These are phyloP conservation scores for Myiotriccus ornatus DNA, from an alignment of 2,797 vertebrate species.

Conservation along the genomic window DNA sequence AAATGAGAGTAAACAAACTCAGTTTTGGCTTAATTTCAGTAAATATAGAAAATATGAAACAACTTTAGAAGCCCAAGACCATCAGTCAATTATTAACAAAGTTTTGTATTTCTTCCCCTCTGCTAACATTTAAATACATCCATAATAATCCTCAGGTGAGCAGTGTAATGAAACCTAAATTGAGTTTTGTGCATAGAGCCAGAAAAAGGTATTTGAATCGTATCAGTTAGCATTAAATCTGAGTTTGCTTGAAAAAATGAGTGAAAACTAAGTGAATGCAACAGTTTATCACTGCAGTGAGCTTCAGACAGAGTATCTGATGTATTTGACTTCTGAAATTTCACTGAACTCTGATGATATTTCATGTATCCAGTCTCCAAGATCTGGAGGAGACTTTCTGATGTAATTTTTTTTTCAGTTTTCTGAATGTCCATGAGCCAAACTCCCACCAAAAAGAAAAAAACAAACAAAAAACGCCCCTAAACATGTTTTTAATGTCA, in stretches of 20 bases:
- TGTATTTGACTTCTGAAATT: background rate
- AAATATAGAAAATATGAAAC: background rate
- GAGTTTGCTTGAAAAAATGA: background rate
- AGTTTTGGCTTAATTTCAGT: background rate
- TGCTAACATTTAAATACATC: background rate
- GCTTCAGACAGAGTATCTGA: background rate
- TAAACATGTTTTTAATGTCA: background rate
- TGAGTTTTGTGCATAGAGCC: background rate
- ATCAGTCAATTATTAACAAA: background rate
- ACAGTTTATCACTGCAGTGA: background rate
- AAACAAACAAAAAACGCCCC: too few relatives aligned
- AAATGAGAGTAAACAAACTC: background rate
- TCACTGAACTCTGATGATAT: background rate
- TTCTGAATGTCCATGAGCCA: background rate
- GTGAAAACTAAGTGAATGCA: background rate
- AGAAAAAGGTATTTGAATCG: background rate
- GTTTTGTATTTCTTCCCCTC: background rate
- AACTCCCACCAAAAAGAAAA: background rate
- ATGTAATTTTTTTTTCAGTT: background rate
- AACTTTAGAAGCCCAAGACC: background rate
- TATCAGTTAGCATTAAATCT: background rate
- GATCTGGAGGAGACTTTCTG: fast-evolving
- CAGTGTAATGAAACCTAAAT: background rate
- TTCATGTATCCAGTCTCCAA: background rate
- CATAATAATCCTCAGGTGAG: background rate